Evolutionary conservation across 1,140 invertebrate species (phyloP), one percentile per base, ranked within the genome.

Genomic region (Yoshiicerus persimilis): DNA sequence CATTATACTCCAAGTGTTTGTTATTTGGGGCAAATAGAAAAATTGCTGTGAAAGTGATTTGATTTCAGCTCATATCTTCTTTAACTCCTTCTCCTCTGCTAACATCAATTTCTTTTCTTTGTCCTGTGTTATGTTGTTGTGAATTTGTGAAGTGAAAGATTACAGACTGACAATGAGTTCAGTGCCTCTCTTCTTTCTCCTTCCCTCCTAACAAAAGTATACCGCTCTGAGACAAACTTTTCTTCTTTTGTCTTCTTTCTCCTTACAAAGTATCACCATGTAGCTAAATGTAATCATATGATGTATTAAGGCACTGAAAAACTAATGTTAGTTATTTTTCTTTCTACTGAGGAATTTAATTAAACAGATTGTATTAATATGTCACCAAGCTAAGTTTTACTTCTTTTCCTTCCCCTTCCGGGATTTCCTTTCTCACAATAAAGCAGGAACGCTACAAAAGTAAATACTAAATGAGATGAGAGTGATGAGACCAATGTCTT

Each of bases 21-120:
- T 80, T 80, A 80, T 80, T 80, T 23, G 75, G 75, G 75, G 75
- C 34, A 80, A 80, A 80, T 38, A 80, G 75, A 80, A 80, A 80
- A 38, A 77, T 77, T 32, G n/a, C 70, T n/a, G 2, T 34, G 25
- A 27, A 13, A 80, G 32, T 38, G 20, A 36, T 56, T 56, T 36
- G 32, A 34, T 80, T 80, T 80, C 34, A 70, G 10, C 30, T 70
- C 27, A 1, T 10, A 20, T 5, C 20, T 80, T n/a, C 75, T 80
- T 5, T 36, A 38, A 23, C 66, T 13, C 16, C 16, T 80, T 23
- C 32, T 27, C 13, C 64, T 13, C 1, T 25, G 3, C 23, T 10
- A 0, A 32, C 13, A 38, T n/a, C 10, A 38, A 20, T 34, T 16
- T 10, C 70, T 36, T n/a, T 80, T 32, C 10, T 80, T 6, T 16